Percentiles rank a stretch among this genome's conserved stretches.
Conservation (phyloP, 2,113 vertebrate species). For the Empidonax traillii region DNA sequence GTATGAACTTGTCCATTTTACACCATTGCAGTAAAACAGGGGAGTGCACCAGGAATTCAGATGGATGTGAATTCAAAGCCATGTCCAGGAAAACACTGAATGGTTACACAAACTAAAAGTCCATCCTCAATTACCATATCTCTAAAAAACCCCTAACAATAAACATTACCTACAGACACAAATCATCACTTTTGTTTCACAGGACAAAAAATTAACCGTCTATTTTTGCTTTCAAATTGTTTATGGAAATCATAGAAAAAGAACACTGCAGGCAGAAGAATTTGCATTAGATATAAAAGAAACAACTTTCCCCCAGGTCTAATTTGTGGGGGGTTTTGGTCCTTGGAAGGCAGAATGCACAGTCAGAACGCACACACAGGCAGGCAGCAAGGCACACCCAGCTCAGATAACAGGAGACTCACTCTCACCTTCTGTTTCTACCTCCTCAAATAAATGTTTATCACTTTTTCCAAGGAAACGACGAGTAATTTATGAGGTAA, state of each 20-base stretch:
- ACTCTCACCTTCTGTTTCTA: neutral
- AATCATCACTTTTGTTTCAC: neutral
- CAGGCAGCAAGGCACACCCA: neutral
- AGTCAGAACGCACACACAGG: neutral
- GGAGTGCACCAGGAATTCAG: neutral
- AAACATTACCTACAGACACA: neutral
- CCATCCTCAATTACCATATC: neutral
- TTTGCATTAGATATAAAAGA: neutral
- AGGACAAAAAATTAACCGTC: neutral
- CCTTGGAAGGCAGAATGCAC: neutral
- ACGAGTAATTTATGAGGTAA: constrained; percentile 55
- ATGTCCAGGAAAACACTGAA: neutral
- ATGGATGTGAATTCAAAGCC: neutral
- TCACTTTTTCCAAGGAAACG: constrained; percentile 16
- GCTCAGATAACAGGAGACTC: neutral
- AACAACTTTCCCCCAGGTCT: neutral
- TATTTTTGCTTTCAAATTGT: neutral
- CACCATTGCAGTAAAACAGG: neutral
- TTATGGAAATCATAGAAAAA: neutral
- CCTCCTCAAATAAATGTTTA: constrained; percentile 9
- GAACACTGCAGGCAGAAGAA: neutral
- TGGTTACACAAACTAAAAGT: neutral
- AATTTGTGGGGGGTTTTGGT: neutral
- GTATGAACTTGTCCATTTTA: neutral
- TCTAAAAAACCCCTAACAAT: neutral